Evolutionary conservation across 2,888 invertebrate genomes (phyloP).

Genomic region (Lasius fuliginosus): DNA sequence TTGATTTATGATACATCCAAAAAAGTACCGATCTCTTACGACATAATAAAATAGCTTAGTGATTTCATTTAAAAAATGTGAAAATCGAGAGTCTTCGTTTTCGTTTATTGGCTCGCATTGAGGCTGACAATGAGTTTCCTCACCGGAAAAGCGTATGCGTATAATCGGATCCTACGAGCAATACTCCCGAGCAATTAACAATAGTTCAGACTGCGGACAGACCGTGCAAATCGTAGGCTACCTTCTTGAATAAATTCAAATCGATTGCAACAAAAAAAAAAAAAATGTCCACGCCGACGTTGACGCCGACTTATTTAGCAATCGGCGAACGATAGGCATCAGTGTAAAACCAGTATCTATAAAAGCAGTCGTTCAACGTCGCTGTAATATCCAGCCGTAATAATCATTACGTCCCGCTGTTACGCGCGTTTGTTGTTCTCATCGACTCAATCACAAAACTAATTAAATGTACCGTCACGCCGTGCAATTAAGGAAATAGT

Average conservation of each 20-base stretch:
- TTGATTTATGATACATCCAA: constrained; percentile 8
- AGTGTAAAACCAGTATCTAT: constrained; percentile 26
- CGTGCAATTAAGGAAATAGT: constrained; percentile 38
- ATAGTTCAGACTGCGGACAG: not conserved
- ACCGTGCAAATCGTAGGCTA: constrained; percentile 32
- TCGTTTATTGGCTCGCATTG: too few relatives aligned
- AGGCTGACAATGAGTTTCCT: not conserved
- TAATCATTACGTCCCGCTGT: constrained; percentile 35
- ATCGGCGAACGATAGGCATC: constrained; percentile 29
- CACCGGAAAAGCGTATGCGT: constrained; percentile 28
- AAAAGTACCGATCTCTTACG: constrained; percentile 1
- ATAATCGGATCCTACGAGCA: constrained; percentile 26
- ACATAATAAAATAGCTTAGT: not conserved
- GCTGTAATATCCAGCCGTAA: constrained; percentile 34
- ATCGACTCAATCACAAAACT: constrained; percentile 39
- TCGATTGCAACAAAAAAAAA: constrained; percentile 13
- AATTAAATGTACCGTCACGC: constrained; percentile 36
- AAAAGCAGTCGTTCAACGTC: constrained; percentile 6
- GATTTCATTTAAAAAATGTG: not conserved
- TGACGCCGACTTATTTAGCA: constrained; percentile 40
- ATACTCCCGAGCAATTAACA: constrained; percentile 19
- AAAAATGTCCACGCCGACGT: constrained; percentile 46
- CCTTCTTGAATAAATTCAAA: constrained; percentile 45
- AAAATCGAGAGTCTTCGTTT: not conserved
- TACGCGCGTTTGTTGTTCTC: constrained; percentile 38